Evolutionary conservation across 2,888 invertebrate genomes (phyloP), one percentile per base, ranked within the genome.

Genomic region (Drosophila imparisetae): DNA sequence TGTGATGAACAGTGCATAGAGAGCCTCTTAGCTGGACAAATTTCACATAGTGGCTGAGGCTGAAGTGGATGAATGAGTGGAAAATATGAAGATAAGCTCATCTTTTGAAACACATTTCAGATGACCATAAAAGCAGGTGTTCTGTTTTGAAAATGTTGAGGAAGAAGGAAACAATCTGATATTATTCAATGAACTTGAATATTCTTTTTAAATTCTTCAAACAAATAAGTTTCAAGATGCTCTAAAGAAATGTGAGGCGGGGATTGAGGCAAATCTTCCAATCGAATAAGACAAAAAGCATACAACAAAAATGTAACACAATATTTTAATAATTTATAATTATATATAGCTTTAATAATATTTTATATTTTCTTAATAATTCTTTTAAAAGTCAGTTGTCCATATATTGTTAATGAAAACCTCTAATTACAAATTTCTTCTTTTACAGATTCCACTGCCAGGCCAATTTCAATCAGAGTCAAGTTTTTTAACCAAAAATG

Each of bases 391-490:
- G 0, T 13, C 7, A 0, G 7, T 10, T 4, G 4, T 1, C 8
- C 8, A 38, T 4, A 8, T 4, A n/a, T n/a, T 21, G 21, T 21
- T 45, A 15, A 24, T 24, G 2, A 24, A 24, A 24, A 13, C 15
- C 8, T 8, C 24, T 15, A 45, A 24, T 15, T 45, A 4, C n/a
- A 2, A 2, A 24, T 13, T 18, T 54, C 24, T 40, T 36, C 7
- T 24, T 4, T 83, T 77, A 2, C 71, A 86, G 86, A 89, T 82
- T 76, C 78, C 76, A 74, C 66, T 77, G 77, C 67, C 69, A 67
- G 63, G 61, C 64, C 57, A 79, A 64, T 49, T 64, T 58, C 66
- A 64, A 66, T 32, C 61, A 54, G 36, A 32, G 10, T 24, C 18
- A 53, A 52, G 50, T 36, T 61, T 60, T 65, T 38, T 59, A 38